phyloP scores from a whole-genome alignment of 2,113 vertebrate genomes.

The Pseudopipra pipra region DNA sequence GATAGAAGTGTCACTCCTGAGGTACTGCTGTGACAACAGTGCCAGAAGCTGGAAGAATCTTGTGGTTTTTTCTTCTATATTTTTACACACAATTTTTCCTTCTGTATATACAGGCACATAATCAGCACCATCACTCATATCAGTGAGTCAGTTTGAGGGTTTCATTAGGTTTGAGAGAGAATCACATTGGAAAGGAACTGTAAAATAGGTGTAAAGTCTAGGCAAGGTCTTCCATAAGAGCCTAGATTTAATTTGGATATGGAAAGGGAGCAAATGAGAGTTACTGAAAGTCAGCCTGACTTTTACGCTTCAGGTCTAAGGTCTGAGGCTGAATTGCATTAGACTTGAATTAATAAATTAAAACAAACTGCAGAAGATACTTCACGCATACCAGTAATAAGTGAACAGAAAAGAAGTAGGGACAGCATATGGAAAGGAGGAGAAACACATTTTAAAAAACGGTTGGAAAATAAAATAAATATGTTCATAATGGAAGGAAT shows the following conservation, averaged over 20 bases:
- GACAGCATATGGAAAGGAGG: background rate
- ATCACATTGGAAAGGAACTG: background rate
- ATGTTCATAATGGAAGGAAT: background rate
- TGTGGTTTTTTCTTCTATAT: background rate
- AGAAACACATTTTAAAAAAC: background rate
- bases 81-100: background rate
- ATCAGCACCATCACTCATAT: background rate
- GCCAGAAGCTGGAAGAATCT: background rate
- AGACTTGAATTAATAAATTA: conserved; percentile 38
- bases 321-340: conserved; percentile 7
- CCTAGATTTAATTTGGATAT: conserved; percentile 21
- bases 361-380: background rate
- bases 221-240: background rate
- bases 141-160: background rate
- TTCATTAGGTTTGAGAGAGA: background rate
- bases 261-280: background rate
- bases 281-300: background rate
- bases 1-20: background rate
- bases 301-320: conserved; percentile 8
- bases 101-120: background rate
- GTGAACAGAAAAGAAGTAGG: background rate
- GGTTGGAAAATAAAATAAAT: background rate
- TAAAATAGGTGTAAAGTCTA: background rate
- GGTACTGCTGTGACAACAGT: background rate
- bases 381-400: background rate